Base-by-base conservation (phyloP, 2,888 invertebrate species). In the Apantesis nais region DNA sequence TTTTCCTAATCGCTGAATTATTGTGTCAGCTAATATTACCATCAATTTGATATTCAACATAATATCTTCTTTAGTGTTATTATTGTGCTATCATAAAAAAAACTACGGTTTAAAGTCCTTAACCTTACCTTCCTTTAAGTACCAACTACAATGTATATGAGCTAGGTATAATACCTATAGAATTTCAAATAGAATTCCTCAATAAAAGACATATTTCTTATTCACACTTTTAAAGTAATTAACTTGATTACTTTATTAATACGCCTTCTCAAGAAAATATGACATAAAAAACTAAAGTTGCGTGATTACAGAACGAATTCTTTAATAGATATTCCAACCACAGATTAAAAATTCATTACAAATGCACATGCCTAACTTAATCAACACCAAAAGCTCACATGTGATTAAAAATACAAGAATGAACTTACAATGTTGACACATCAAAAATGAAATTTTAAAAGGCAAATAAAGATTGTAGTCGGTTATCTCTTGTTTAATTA, bases 401-500 rank as follows among this genome's bases (percentile, higher is more conserved):
- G 74, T 77, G 75, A 80, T 83, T 77, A 78, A 77, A 74, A 73
- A 68, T 48, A 70, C 65, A 71, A 73, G 62, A 74, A 72, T 67
- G 67, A 34, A 69, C 69, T 73, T 69, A 70, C 71, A 61, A 74
- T 88, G 90, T 92, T 90, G 87, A 89, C 90, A 83, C 83, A 74
- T 84, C 80, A 85, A 86, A 86, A 75, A 79, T 76, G 79, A 78
- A 90, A 87, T 86, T 85, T 81, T 84, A 86, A 90, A 90, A 92
- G 89, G 81, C 90, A 93, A 93, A 94, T 93, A 93, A 85, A 85
- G 87, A 88, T 87, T 86, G 66, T 82, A 82, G 85, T 83, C 85
- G 86, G 88, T 92, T 93, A 94, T 94, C 94, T 92, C 79, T 74
- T 93, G 93, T 94, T 92, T 93, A 94, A 94, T 94, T 92, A 93